Percentiles rank a stretch among this genome's conserved stretches.
These are phyloP conservation scores for Drosophila meridionalis DNA, from an alignment of 2,888 invertebrate genomes.

Conservation along the genomic window DNA sequence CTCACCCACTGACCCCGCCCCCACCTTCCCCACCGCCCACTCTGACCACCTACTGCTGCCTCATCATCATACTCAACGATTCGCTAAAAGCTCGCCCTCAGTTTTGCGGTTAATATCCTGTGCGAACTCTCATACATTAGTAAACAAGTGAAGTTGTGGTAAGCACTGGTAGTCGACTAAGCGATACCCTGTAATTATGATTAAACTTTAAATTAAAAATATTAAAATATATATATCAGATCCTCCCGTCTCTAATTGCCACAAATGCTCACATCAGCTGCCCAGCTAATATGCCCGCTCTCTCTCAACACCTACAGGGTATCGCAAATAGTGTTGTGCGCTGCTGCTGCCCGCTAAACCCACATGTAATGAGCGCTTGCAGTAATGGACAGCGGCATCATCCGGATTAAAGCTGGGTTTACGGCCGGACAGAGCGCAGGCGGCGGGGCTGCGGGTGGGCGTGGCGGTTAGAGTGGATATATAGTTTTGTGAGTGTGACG, in stretches of 20 bases:
- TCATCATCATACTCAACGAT: neutral
- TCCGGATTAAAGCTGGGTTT: neutral
- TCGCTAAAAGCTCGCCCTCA: conserved; percentile 41
- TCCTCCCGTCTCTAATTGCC: no score
- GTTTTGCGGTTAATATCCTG: conserved; percentile 69
- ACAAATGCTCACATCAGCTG: no score
- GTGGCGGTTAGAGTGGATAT: neutral
- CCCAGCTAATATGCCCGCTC: neutral
- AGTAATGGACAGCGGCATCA: conserved; percentile 46
- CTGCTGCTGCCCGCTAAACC: neutral
- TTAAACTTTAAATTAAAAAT: no score
- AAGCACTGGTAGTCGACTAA: neutral
- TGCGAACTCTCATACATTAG: conserved; percentile 62
- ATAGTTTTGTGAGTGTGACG: conserved; percentile 14
- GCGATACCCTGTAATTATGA: conserved; percentile 4
- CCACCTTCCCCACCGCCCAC: neutral
- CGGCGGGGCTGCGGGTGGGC: no score
- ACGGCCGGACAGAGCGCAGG: neutral
- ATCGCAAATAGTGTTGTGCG: conserved; percentile 35
- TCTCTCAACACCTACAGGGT: neutral
- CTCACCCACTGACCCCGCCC: neutral
- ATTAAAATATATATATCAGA: no score
- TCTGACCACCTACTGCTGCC: neutral
- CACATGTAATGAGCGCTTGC: conserved; percentile 32
- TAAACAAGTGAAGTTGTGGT: conserved; percentile 21